Evolutionary conservation across 2,797 vertebrate species (phyloP).

Genomic region (Brotula barbata): DNA sequence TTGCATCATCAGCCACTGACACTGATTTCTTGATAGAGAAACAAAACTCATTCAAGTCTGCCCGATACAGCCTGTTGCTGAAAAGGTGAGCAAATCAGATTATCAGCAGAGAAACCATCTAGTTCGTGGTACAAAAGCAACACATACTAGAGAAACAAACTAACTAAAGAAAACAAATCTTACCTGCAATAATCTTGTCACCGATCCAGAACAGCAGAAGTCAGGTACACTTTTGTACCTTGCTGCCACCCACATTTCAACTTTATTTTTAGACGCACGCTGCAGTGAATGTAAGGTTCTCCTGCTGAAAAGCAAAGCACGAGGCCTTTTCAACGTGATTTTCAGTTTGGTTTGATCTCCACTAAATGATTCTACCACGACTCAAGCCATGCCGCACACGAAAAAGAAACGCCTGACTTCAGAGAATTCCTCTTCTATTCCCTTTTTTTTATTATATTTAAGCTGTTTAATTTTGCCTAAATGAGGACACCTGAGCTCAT

Average conservation of each 20-base stretch:
- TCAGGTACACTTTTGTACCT: neutral
- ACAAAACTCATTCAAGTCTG: constrained; percentile 2
- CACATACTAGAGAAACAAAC: neutral
- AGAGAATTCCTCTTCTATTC: neutral
- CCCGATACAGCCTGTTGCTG: too few relatives aligned
- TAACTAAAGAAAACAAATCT: too few relatives aligned
- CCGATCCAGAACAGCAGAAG: neutral
- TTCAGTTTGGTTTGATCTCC: neutral
- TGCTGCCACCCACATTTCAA: neutral
- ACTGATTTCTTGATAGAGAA: neutral
- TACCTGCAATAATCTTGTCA: neutral
- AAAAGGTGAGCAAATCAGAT: too few relatives aligned
- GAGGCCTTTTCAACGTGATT: neutral
- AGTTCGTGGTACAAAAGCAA: neutral
- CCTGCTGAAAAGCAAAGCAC: neutral
- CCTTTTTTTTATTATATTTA: constrained; percentile 10
- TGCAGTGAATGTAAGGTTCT: neutral
- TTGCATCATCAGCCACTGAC: constrained; percentile 15
- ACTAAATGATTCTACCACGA: neutral
- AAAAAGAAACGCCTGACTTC: constrained; percentile 8
- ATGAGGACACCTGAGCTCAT: constrained; percentile 4
- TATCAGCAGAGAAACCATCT: neutral
- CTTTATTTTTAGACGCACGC: constrained; percentile 21
- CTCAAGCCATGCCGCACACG: too few relatives aligned
- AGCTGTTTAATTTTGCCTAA: constrained; percentile 14